Conservation (phyloP, 2,113 vertebrate genomes). For the Noturus placidus region DNA sequence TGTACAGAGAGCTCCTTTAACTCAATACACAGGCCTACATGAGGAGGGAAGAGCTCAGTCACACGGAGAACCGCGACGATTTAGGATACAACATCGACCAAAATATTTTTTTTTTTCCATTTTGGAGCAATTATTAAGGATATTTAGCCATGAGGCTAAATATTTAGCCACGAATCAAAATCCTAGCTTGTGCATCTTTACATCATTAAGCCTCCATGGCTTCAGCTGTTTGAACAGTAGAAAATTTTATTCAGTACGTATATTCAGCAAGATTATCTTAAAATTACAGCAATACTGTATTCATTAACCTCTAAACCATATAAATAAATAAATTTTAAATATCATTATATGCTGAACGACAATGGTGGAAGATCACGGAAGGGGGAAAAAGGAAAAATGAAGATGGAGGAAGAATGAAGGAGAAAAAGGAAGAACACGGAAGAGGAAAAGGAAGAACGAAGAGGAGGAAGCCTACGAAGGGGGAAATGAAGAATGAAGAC, state of each 20-base stretch:
- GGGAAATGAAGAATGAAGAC: neutral
- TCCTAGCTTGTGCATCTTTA: too few species aligned
- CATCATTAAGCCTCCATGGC: too few species aligned
- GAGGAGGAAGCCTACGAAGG: neutral
- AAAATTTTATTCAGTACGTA: neutral
- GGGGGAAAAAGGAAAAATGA: neutral
- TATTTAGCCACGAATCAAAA: too few species aligned
- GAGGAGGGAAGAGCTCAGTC: neutral
- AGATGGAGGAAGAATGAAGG: neutral
- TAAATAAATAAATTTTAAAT: too few species aligned
- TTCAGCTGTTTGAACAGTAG: too few species aligned
- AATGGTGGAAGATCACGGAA: neutral
- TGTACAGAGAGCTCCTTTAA: neutral
- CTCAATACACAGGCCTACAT: neutral
- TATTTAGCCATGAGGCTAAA: neutral
- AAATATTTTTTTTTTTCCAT: too few species aligned
- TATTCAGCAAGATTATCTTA: too few species aligned
- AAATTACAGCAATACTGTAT: too few species aligned
- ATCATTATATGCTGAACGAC: neutral
- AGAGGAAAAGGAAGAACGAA: too few species aligned
- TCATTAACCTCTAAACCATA: too few species aligned
- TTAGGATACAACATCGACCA: neutral
- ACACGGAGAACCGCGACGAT: neutral
- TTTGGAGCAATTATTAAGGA: neutral
- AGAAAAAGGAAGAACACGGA: too few species aligned